Evolutionary conservation across 2,113 vertebrate species (phyloP), one percentile per base, ranked within the genome.

Genomic region (Probosciger aterrimus): DNA sequence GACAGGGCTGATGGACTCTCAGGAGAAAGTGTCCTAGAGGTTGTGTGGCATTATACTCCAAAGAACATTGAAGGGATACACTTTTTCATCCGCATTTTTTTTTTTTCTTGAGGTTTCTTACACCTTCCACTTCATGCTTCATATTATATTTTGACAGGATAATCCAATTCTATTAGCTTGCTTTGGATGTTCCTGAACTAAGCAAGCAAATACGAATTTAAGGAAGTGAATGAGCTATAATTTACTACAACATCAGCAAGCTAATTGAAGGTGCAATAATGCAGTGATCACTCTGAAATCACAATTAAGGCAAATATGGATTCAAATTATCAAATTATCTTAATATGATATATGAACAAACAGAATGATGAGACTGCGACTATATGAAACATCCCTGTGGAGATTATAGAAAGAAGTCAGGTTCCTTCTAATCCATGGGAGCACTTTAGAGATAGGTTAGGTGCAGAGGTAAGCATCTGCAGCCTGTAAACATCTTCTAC

Each of bases 251-350:
- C 88, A 95, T 86, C 92, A 89, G 69, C 91, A 65, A 20, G 14
- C 28, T 76, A 95, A 96, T 89, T 92, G 77, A 37, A 95, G 78
- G 75, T 92, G 94, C 81, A 95, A 75, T 92, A 96, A 95, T 80
- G 86, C 81, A 47, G 39, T 2, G 89, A 95, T 95, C 94, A 84
- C 79, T 87, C 52, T 71, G 84, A 91, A 92, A 86, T 86, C 91
- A 89, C 84, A 78, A 93, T 92, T 92, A 95, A 82, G 57, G 39
- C 22, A 91, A 96, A 87, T 13, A 14, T 1, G 1, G 62, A 65
- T 82, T 52, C 65, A 82, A 91, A 95, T 95, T 86, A 94, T 81
- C 88, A 35, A 88, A 94, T 94, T 92, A 91, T 71, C 91, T 71
- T 84, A 79, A 81, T 47, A 63, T 8, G 46, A 23, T 20, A 59